phyloP scores from a whole-genome alignment of 2,888 invertebrate species.

The Conchocele bisecta region DNA sequence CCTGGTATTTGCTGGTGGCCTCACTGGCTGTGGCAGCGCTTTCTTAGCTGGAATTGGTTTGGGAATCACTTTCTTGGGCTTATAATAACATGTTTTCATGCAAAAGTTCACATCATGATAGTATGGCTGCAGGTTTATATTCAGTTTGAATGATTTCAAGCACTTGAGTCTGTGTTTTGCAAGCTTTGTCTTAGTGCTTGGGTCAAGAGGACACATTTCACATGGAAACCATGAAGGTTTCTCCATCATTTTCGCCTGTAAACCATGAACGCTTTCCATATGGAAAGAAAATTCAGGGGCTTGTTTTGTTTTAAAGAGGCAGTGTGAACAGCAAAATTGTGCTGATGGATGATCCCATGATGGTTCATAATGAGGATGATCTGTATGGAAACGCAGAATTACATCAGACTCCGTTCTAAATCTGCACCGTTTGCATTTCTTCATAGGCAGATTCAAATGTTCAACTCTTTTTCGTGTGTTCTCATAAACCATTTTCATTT shows the following conservation, averaged over 20 bases:
- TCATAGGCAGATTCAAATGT: slow-evolving; percentile 65
- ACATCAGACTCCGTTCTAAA: slow-evolving; percentile 72
- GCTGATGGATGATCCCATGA: slow-evolving; percentile 54
- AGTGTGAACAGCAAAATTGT: slow-evolving; percentile 90
- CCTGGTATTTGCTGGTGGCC: neutral
- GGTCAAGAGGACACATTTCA: slow-evolving; percentile 96
- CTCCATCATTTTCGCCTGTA: slow-evolving; percentile 91
- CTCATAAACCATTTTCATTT: slow-evolving; percentile 85
- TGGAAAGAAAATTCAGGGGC: slow-evolving; percentile 89
- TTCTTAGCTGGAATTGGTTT: slow-evolving; percentile 18
- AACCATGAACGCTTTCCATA: slow-evolving; percentile 95
- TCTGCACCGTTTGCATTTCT: slow-evolving; percentile 68
- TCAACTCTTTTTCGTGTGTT: slow-evolving; percentile 72
- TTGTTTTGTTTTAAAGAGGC: slow-evolving; percentile 89
- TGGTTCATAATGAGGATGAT: slow-evolving; percentile 72
- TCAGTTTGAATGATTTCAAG: slow-evolving; percentile 94
- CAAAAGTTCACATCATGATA: slow-evolving; percentile 75
- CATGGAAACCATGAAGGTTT: slow-evolving; percentile 95
- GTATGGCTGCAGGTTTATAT: slow-evolving; percentile 90
- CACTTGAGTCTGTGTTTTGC: slow-evolving; percentile 94
- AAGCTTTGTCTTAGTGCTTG: slow-evolving; percentile 95
- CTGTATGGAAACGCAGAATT: slow-evolving; percentile 88
- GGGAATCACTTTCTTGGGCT: slow-evolving; percentile 53
- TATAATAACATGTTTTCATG: slow-evolving; percentile 75
- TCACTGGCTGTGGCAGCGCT: slow-evolving; percentile 4